phyloP scores from a whole-genome alignment of 2,888 invertebrate species.

The Mellilla xanthometata region DNA sequence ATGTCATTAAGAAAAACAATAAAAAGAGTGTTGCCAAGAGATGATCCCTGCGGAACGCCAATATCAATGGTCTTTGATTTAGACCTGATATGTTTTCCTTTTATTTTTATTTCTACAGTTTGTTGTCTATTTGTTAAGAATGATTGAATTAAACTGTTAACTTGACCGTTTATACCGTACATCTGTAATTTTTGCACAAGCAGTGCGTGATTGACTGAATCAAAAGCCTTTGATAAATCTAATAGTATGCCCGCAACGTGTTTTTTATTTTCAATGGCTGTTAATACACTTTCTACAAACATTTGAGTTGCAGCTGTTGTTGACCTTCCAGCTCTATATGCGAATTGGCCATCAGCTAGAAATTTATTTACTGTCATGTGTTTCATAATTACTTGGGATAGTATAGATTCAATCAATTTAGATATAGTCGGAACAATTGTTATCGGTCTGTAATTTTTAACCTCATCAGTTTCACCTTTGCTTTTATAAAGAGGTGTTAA shows the following conservation, averaged over 20 bases:
- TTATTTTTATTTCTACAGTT: slow-evolving; percentile 1
- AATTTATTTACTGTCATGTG: neutral
- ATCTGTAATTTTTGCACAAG: neutral
- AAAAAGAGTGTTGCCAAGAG: neutral
- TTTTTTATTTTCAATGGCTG: neutral
- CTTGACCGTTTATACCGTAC: neutral
- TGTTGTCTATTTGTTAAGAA: neutral
- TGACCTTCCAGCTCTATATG: neutral
- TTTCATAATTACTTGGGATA: neutral
- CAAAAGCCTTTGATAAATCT: neutral
- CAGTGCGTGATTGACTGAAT: neutral
- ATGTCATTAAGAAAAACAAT: neutral
- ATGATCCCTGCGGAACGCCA: slow-evolving; percentile 1
- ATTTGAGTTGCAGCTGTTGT: neutral
- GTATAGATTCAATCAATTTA: neutral
- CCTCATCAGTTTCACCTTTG: neutral
- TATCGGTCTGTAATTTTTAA: neutral
- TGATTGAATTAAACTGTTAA: neutral
- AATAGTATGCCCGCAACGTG: neutral
- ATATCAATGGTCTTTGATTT: neutral
- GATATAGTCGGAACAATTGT: neutral
- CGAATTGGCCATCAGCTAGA: neutral
- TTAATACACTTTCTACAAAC: neutral
- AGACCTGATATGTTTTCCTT: neutral
- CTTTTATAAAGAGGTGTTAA: neutral